Evolutionary conservation across 1,140 invertebrate species (phyloP).

Genomic region (Halictus rubicundus): DNA sequence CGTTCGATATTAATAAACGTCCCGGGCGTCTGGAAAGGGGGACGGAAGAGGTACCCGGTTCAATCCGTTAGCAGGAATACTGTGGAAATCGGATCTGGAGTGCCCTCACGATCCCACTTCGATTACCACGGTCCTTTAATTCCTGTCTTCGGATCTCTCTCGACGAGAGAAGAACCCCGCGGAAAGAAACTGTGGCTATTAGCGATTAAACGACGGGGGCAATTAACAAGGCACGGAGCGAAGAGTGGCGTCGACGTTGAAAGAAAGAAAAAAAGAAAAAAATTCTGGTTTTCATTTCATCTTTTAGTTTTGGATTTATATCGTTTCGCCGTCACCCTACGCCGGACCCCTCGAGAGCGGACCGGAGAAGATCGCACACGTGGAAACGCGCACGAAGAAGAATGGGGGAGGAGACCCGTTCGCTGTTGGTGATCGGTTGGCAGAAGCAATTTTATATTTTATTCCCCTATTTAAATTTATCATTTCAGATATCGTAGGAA

Average conservation of each 20-base stretch:
- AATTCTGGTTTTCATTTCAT: too few species aligned
- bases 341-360: background rate
- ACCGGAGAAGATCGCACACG: background rate
- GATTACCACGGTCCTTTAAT: background rate
- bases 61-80: background rate
- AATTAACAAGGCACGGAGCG: too few species aligned
- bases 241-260: too few species aligned
- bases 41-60: background rate
- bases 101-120: background rate
- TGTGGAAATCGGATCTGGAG: background rate
- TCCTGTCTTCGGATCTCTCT: background rate
- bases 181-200: too few species aligned
- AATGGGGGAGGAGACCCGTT: background rate
- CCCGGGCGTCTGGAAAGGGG: background rate
- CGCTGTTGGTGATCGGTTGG: slow-evolving; percentile 13
- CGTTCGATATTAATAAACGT: background rate
- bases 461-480: slow-evolving; percentile 75
- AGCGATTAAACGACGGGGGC: too few species aligned
- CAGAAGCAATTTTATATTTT: slow-evolving; percentile 75
- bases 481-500: slow-evolving; percentile 73
- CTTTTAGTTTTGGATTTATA: background rate
- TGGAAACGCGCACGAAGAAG: background rate
- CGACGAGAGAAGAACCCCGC: background rate
- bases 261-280: too few species aligned
- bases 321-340: background rate